Conservation (phyloP, 1,140 invertebrate species). For the Uloborus diversus region DNA sequence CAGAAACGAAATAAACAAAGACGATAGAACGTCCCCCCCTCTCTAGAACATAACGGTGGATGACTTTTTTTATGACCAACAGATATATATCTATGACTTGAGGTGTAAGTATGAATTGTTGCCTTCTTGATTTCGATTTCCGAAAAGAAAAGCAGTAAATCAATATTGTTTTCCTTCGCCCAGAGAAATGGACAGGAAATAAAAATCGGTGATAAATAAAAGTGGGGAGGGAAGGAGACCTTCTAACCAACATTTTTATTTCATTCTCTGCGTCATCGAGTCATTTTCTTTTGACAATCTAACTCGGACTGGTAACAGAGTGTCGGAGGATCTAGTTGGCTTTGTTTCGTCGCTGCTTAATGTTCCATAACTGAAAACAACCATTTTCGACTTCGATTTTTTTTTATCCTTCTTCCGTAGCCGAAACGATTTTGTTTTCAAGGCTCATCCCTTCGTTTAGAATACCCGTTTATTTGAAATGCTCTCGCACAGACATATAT, state of each 20-base stretch:
- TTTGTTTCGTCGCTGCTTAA: slow-evolving; percentile 36
- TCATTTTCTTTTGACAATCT: slow-evolving; percentile 4
- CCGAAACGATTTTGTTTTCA: not conserved
- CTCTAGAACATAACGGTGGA: not conserved
- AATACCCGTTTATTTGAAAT: not conserved
- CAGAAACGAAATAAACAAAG: not conserved
- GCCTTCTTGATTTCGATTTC: slow-evolving; percentile 30
- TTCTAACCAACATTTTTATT: not conserved
- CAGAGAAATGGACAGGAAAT: not conserved
- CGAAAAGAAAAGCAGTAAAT: slow-evolving; percentile 19
- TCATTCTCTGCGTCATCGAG: slow-evolving; percentile 19
- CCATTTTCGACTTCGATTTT: not conserved
- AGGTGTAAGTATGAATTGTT: slow-evolving; percentile 30
- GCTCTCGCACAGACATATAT: no score
- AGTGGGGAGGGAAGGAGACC: no score
- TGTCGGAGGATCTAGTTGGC: not conserved
- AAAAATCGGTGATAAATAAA: not conserved
- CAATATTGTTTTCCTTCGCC: slow-evolving; percentile 5
- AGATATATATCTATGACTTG: not conserved
- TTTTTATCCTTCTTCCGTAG: not conserved
- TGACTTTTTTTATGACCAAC: slow-evolving; percentile 6
- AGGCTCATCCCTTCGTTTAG: not conserved
- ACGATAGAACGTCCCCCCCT: not conserved
- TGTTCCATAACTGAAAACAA: slow-evolving; percentile 23
- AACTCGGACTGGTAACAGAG: slow-evolving; percentile 1